A percentile compares a stretch with the other conserved stretches of the same genome.
Conservation (phyloP, 2,797 vertebrate genomes). For the Arvicola amphibius region DNA sequence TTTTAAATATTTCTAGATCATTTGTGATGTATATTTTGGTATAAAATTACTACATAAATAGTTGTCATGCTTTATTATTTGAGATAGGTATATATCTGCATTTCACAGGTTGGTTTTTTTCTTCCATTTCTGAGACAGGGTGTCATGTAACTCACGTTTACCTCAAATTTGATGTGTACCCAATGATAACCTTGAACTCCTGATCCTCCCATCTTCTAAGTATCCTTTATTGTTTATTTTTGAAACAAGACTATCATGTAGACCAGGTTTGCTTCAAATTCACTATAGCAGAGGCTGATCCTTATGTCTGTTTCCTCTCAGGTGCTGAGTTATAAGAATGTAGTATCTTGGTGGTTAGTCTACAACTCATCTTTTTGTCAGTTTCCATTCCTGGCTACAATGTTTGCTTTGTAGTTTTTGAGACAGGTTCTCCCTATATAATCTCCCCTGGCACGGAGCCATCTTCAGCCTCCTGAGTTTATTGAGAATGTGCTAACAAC, state of each 20-base stretch:
- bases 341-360: background rate
- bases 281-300: background rate
- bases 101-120: background rate
- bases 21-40: background rate
- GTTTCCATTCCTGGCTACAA: background rate
- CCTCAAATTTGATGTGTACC: background rate
- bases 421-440: background rate
- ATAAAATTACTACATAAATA: background rate
- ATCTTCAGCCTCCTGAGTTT: background rate
- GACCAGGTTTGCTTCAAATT: background rate
- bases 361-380: background rate
- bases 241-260: background rate
- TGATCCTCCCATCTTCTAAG: background rate
- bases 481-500: background rate
- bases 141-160: background rate
- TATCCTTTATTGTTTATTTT: background rate
- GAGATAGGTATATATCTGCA: background rate
- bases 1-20: background rate
- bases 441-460: rapidly evolving
- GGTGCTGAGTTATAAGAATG: background rate
- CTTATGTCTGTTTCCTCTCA: background rate
- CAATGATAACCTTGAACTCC: background rate
- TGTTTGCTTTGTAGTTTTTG: background rate
- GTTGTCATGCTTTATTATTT: background rate
- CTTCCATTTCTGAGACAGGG: background rate